A percentile compares a stretch with the other conserved stretches of the same genome.
Conservation (phyloP, 2,888 invertebrate species). For the Trichogramma dendrolimi region DNA sequence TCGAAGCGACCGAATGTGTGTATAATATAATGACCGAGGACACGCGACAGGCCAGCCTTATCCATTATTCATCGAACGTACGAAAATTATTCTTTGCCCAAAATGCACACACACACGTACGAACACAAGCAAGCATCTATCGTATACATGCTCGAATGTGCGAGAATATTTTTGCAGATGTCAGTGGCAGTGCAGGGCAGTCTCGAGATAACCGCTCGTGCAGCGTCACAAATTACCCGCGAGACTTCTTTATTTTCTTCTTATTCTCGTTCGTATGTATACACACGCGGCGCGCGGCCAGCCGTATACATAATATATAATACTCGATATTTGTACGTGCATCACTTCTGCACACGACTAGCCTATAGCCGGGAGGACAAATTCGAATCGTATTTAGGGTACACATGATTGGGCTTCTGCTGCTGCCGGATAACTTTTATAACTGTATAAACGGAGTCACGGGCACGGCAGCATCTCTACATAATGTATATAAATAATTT, state of each 20-base stretch:
- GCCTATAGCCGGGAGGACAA: no score
- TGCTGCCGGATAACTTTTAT: no score
- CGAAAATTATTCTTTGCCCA: conserved; percentile 38
- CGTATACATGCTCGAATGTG: neutral
- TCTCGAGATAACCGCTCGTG: conserved; percentile 9
- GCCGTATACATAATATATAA: no score
- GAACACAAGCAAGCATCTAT: neutral
- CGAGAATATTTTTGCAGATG: neutral
- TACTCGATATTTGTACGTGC: no score
- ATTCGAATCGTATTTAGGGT: no score
- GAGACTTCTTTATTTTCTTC: neutral
- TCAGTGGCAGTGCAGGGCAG: neutral
- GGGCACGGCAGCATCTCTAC: no score
- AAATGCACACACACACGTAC: conserved; percentile 38
- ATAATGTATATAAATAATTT: no score
- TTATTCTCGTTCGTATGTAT: no score
- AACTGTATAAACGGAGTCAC: no score
- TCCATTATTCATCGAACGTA: conserved; percentile 48
- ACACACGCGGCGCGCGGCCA: no score
- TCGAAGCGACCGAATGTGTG: neutral
- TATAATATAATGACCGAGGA: conserved; percentile 46
- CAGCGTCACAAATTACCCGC: conserved; percentile 25
- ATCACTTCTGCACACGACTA: no score
- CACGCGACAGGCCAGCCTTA: conserved; percentile 48
- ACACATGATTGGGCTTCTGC: no score